phyloP scores from a whole-genome alignment of 2,113 vertebrate genomes.

The Eretmochelys imbricata region DNA sequence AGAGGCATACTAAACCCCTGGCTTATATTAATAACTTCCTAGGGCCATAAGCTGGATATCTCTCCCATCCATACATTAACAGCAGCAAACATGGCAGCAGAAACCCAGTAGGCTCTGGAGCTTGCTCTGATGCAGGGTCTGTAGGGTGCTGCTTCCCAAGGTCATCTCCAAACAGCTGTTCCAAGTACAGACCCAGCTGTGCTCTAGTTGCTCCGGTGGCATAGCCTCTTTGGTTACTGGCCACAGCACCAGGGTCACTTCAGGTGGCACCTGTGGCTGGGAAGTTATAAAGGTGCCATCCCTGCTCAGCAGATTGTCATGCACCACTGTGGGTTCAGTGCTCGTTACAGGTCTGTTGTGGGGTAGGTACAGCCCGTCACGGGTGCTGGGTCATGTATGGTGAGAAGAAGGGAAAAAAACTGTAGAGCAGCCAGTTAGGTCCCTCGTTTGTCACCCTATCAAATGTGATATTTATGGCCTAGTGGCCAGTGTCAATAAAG shows the following conservation, averaged over 20 bases:
- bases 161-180: neutral
- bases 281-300: neutral
- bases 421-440: too few species aligned
- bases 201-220: neutral
- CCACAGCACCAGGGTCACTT: neutral
- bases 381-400: too few species aligned
- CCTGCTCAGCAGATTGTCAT: neutral
- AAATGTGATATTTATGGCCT: too few species aligned
- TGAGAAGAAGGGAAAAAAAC: too few species aligned
- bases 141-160: neutral
- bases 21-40: neutral
- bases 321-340: too few species aligned
- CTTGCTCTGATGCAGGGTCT: neutral
- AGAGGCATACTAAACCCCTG: neutral
- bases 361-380: too few species aligned
- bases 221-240: too few species aligned
- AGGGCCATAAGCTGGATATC: neutral
- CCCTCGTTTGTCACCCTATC: too few species aligned
- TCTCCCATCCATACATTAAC: neutral
- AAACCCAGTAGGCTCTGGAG: neutral
- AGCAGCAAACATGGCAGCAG: neutral
- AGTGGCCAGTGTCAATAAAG: too few species aligned
- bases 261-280: neutral
- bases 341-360: neutral
- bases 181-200: neutral